Evolutionary conservation across 2,888 invertebrate genomes (phyloP).

Genomic region (Achlya flavicornis): DNA sequence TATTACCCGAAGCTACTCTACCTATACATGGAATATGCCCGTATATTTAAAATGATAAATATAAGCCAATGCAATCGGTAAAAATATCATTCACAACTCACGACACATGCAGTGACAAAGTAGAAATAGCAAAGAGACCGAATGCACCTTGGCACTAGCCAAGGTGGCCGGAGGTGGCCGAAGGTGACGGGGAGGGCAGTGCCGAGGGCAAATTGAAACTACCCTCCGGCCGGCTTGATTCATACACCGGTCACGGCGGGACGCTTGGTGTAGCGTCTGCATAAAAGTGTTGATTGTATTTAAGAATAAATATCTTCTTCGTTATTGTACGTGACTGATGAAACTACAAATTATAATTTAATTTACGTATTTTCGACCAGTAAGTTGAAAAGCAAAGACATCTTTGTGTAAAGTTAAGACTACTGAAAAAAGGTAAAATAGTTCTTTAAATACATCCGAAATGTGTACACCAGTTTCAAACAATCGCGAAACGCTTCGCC

Average conservation of each 20-base stretch:
- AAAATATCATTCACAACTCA: background rate
- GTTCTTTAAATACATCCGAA: no score
- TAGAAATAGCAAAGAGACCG: conserved; percentile 18
- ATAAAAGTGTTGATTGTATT: conserved; percentile 26
- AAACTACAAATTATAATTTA: no score
- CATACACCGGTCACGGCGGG: conserved; percentile 67
- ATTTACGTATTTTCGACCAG: no score
- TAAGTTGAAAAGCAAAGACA: no score
- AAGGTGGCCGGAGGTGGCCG: conserved; percentile 10
- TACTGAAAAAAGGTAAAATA: no score
- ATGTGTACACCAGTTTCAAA: no score
- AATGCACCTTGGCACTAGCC: conserved; percentile 27
- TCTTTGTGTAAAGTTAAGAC: no score
- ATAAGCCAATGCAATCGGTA: background rate
- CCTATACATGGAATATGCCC: no score
- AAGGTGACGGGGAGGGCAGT: conserved; percentile 30
- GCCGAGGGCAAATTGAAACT: conserved; percentile 70
- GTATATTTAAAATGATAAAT: background rate
- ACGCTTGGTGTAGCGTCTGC: conserved; percentile 45
- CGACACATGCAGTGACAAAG: conserved; percentile 8
- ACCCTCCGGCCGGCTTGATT: conserved; percentile 58
- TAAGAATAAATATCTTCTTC: background rate
- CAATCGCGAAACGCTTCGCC: no score
- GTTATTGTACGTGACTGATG: background rate
- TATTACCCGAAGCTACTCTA: no score